Evolutionary conservation across 2,797 vertebrate genomes (phyloP).

Genomic region (Ficedula albicollis): DNA sequence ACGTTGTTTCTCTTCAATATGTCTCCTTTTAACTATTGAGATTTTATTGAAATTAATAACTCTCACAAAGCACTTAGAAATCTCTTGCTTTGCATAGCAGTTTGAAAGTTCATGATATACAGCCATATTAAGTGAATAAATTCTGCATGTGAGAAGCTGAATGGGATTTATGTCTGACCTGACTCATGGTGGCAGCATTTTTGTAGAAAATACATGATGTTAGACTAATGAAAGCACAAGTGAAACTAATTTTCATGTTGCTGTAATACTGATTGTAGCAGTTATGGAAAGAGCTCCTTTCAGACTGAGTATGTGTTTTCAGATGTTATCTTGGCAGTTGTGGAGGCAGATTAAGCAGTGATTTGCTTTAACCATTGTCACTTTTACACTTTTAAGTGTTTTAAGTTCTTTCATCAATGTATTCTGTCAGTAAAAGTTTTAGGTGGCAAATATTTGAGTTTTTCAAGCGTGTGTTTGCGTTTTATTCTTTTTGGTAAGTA

Average conservation of each 20-base stretch:
- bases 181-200: constrained; percentile 44
- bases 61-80: background rate
- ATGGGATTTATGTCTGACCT: background rate
- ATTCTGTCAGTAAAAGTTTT: background rate
- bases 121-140: background rate
- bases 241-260: background rate
- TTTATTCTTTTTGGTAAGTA: background rate
- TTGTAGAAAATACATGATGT: background rate
- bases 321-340: background rate
- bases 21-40: background rate
- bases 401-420: background rate
- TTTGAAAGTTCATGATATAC: background rate
- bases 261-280: background rate
- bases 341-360: background rate
- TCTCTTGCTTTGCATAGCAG: background rate
- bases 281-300: background rate
- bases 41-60: background rate
- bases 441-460: background rate
- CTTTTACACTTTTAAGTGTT: background rate
- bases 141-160: background rate
- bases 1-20: background rate
- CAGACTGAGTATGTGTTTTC: background rate
- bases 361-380: background rate
- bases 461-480: background rate
- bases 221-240: background rate